A percentile compares a stretch with the other conserved stretches of the same genome.
phyloP scores from a whole-genome alignment of 2,113 vertebrate genomes.

The Sitta europaea region DNA sequence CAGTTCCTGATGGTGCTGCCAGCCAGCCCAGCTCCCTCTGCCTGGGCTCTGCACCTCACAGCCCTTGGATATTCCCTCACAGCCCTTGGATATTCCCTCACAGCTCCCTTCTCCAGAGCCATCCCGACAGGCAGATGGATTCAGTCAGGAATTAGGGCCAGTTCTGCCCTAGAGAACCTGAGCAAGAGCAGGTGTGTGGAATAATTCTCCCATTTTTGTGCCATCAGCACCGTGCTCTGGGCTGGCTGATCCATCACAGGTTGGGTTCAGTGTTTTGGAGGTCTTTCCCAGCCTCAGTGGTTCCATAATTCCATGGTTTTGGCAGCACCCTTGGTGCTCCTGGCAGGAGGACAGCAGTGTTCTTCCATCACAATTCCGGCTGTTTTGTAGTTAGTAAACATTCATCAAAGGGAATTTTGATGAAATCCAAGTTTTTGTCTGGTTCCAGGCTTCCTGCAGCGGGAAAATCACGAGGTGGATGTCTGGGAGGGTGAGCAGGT shows the following conservation, averaged over 20 bases:
- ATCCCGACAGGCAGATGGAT: not conserved
- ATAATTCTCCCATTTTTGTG: not conserved
- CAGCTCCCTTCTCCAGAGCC: not conserved
- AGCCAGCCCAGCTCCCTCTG: not conserved
- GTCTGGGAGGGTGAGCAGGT: not conserved
- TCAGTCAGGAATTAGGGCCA: not conserved
- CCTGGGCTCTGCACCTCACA: not conserved
- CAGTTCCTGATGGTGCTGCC: not conserved
- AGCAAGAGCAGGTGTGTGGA: not conserved
- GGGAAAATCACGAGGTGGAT: not conserved
- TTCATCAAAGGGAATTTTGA: not conserved
- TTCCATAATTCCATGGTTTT: not conserved
- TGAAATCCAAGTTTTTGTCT: not conserved
- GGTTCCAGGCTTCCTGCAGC: not conserved
- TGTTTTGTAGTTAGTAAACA: not conserved
- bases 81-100: not conserved
- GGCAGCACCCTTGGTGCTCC: not conserved
- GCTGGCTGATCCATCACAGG: not conserved
- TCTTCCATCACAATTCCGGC: rapidly evolving
- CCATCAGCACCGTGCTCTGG: rapidly evolving
- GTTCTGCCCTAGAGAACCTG: not conserved
- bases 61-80: not conserved
- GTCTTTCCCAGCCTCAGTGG: not conserved
- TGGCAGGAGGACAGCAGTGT: not conserved
- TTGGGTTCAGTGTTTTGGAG: not conserved